These are phyloP conservation scores for Myanophis thanlyinensis DNA, from an alignment of 2,113 vertebrate species.

Conservation along the genomic window DNA sequence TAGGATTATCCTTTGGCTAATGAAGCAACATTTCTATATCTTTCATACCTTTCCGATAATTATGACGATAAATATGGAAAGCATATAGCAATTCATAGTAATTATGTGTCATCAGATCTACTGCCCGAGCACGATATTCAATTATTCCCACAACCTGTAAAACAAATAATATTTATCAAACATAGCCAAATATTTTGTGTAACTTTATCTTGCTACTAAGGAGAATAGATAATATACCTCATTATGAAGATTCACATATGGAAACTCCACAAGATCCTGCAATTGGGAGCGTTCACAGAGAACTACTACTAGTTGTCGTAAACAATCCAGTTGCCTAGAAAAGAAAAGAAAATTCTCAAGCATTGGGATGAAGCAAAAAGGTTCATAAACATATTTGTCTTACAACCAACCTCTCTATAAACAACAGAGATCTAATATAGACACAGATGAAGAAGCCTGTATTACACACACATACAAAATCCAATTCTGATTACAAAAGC, in stretches of 20 bases:
- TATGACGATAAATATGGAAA: constrained; percentile 94
- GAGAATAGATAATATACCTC: constrained; percentile 70
- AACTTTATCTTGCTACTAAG: rapidly evolving
- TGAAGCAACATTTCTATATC: rapidly evolving
- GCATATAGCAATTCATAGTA: constrained; percentile 97
- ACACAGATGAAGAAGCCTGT: neutral
- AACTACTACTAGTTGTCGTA: constrained; percentile 93
- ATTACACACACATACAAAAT: neutral
- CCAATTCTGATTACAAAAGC: neutral
- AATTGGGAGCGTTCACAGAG: constrained; percentile 93
- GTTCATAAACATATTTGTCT: neutral
- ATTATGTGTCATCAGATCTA: constrained; percentile 93
- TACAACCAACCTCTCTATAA: neutral
- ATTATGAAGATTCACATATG: constrained; percentile 89
- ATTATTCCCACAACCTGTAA: constrained; percentile 90
- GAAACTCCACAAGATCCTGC: constrained; percentile 90
- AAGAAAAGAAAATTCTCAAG: neutral
- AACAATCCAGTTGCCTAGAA: constrained; percentile 90
- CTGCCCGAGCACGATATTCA: constrained; percentile 87
- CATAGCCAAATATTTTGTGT: neutral
- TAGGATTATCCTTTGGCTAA: neutral
- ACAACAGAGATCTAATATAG: neutral
- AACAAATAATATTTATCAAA: neutral
- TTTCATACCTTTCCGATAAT: constrained; percentile 89
- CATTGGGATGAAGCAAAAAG: neutral